Base-by-base conservation (phyloP, 2,888 invertebrate genomes). In the Scrobipalpa costella region DNA sequence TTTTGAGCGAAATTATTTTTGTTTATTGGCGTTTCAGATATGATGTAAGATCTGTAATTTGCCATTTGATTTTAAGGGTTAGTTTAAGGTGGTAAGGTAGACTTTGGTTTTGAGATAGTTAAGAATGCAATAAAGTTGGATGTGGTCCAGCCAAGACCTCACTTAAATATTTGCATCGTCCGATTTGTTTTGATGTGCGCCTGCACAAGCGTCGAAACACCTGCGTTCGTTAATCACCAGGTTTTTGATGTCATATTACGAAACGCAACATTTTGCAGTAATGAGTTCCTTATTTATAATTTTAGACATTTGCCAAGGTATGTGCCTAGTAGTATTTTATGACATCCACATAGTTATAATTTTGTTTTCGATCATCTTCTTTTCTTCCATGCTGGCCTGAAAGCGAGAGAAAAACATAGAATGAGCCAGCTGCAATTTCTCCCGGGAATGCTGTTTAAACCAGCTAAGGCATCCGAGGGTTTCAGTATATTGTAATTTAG, bases 81-180 rank as follows among this genome's bases (percentile, higher is more conserved):
- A 13, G 8, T n/a, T 21, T n/a, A 0, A n/a, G 9, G 19, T 11
- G 9, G 3, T 44, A 44, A 59, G 44, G 59, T 59, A 15, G 40
- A n/a, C 0, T 44, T 44, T 59, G 5, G 21, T 17, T 40, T 59
- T 44, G 1, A 0, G n/a, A n/a, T n/a, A 8, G n/a, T n/a, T 8
- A 59, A 44, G 52, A 64, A 63, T 71, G 67, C 67, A 69, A 68
- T 76, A 73, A 67, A 68, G 72, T 80, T 86, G 84, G 84, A 80
- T 71, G 71, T 49, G 58, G 70, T 83, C 84, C 83, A 86, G 81
- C 76, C 77, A 72, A 3, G 44, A 27, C 15, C 80, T 83, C 75
- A 83, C 79, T 83, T 76, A 81, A 82, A 82, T 83, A 83, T 84
- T 83, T 81, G 75, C 76, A 67, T 68, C 69, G 73, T 79, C 76